Base-by-base conservation (phyloP, 2,888 invertebrate genomes). In the Hoplodrina blanda region DNA sequence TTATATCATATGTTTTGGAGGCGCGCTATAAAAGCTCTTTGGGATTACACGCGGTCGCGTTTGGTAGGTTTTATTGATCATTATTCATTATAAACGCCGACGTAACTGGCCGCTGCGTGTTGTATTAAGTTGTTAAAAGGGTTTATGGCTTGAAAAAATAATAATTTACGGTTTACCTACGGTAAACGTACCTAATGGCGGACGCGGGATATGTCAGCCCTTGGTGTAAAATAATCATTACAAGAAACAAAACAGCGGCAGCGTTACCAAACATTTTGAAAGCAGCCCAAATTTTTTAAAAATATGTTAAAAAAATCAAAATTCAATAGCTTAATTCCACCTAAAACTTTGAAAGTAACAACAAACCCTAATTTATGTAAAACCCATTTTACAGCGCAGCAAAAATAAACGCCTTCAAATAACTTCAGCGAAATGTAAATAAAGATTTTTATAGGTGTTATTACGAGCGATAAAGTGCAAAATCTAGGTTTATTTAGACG, bases 41-140 rank as follows among this genome's bases (percentile, higher is more conserved):
- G 81, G 84, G 81, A 87, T 87, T 86, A 87, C 82, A 82, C 85
- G 87, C 84, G 88, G 89, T 88, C 89, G 87, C 89, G 89, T 91
- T 91, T 88, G 87, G 88, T 85, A 85, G 85, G 83, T 91, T 93
- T 94, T 93, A 94, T 94, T 92, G 93, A 91, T 92, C 92, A 92
- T 94, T 93, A 93, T 90, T 94, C 93, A 92, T 93, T 92, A 92
- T 92, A 90, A 93, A 91, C 83, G 89, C 85, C 85, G 85, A 85
- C 90, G 85, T 91, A 87, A 91, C 89, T 88, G 89, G 87, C 87
- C 90, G 84, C 87, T 87, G 88, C 88, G 87, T 89, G 87, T 88
- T 88, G 89, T 90, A 93, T 92, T 89, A 92, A 92, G 92, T 90
- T 92, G 89, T 92, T 91, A 91, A 89, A 88, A 90, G 89, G 87